Base-by-base conservation (phyloP, 2,888 invertebrate species). In the Slavum lentiscoides region DNA sequence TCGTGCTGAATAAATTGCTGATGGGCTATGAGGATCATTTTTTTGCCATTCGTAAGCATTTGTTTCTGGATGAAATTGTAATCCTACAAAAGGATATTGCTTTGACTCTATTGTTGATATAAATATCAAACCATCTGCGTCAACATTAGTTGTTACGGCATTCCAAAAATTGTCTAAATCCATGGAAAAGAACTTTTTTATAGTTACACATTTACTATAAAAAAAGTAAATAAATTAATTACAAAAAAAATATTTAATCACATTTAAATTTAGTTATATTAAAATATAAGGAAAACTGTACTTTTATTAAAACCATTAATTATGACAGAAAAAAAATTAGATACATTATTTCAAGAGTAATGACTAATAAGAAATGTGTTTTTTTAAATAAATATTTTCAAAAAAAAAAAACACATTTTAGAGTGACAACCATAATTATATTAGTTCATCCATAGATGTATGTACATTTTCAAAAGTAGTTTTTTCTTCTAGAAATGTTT, bases 1-100 rank as follows among this genome's bases (percentile, higher is more conserved):
- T 37, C 82, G 53, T 64, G 82, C 80, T 19, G 82, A 74, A 62
- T 55, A 21, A 39, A 82, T 43, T 21, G 82, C 74, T 19, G 58
- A 23, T 37, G 62, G 49, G 15, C 73, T 73, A 21, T 82, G 82
- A 13, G 77, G 74, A 66, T 72, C 59, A 53, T 67, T 62, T 8
- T n/a, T 43, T 55, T 39, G 1, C 82, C 82, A 82, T 67, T 82
- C 82, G 30, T 76, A 82, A 2, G 80, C 72, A 43, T 74, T 58
- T 75, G 82, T 83, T 72, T 83, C 83, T n/a, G 83, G 83, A 75
- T 83, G 83, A 67, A 83, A 83, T 64, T 83, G 83, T 23, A 82
- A 39, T 15, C 77, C 83, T 15, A 82, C 68, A 58, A 82, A 82
- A 59, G 83, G 83, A 67, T 82, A 82, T 19, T 73, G 59, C 17